Conservation (phyloP, 2,797 vertebrate species). For the Rachycentron canadum region DNA sequence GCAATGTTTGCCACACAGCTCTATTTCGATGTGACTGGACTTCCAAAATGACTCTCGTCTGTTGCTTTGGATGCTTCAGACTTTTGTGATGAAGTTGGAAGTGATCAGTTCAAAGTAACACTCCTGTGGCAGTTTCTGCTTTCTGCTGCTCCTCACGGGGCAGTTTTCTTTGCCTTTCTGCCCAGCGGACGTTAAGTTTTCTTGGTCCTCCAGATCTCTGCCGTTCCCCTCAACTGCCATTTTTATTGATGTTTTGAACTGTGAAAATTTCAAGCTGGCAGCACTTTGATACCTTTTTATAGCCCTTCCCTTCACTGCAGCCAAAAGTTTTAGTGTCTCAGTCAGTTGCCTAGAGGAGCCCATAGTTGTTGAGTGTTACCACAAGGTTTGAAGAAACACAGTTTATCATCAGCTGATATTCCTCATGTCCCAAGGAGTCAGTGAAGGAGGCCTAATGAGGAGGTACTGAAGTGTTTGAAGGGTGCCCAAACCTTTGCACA, state of each 20-base stretch:
- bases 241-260: not conserved
- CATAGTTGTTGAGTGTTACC: not conserved
- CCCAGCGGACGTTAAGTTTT: not conserved
- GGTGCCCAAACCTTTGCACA: not conserved
- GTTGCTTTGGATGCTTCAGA: not conserved
- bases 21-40: not conserved
- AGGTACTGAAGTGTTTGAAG: no score
- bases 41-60: not conserved
- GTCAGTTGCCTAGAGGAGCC: not conserved
- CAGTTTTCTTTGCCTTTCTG: not conserved
- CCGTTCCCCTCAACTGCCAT: not conserved
- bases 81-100: not conserved
- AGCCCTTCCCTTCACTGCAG: not conserved
- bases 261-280: not conserved
- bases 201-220: not conserved
- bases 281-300: not conserved
- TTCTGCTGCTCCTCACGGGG: not conserved
- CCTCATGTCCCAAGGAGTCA: not conserved
- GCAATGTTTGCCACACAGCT: not conserved
- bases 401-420: not conserved
- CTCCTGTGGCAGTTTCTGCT: not conserved
- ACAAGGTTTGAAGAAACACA: not conserved
- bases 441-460: not conserved
- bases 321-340: not conserved
- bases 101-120: no score